Conservation (phyloP, 2,888 invertebrate species). For the Acrobasis suavella region DNA sequence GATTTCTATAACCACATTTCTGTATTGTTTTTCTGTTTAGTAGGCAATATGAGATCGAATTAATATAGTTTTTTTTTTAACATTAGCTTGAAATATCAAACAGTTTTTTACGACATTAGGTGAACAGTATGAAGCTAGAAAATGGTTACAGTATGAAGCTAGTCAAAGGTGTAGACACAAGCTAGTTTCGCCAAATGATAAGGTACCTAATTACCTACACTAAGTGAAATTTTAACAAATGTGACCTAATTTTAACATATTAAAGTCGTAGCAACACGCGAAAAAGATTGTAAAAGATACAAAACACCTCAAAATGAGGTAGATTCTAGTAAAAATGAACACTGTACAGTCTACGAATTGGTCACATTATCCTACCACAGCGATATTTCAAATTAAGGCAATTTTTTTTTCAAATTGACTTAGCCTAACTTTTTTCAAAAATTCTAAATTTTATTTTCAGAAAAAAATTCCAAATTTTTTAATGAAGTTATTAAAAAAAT, state of each 20-base stretch:
- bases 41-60: neutral
- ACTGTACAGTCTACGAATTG: slow-evolving; percentile 39
- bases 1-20: neutral
- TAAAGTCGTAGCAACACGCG: slow-evolving; percentile 27
- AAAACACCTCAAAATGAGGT: slow-evolving; percentile 38
- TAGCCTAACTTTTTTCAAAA: too few relatives aligned
- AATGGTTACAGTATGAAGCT: too few relatives aligned
- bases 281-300: slow-evolving; percentile 37
- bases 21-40: neutral
- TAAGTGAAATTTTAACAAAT: slow-evolving; percentile 29
- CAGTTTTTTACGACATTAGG: too few relatives aligned
- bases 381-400: slow-evolving; percentile 4
- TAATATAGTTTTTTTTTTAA: too few relatives aligned
- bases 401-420: neutral
- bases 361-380: slow-evolving; percentile 33
- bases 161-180: neutral
- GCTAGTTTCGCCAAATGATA: neutral
- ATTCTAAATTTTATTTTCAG: neutral
- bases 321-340: slow-evolving; percentile 50
- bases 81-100: too few relatives aligned
- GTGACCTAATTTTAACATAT: slow-evolving; percentile 18
- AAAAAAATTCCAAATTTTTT: neutral
- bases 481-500: too few relatives aligned
- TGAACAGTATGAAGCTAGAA: too few relatives aligned
- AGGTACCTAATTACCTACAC: slow-evolving; percentile 5